These are phyloP conservation scores for Stictocephala bisonia DNA, from an alignment of 2,888 invertebrate species.

Conservation along the genomic window DNA sequence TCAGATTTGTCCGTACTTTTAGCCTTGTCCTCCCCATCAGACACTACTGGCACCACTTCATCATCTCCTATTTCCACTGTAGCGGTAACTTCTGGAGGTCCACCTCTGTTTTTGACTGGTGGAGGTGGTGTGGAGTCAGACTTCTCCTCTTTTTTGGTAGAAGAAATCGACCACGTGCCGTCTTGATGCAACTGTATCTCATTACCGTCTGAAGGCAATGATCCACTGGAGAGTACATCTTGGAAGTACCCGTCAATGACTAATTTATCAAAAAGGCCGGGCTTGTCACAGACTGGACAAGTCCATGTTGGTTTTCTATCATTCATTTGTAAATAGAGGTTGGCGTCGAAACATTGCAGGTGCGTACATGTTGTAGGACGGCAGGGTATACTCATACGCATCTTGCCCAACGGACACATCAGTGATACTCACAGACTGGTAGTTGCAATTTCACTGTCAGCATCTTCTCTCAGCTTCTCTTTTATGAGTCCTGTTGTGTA, in stretches of 20 bases:
- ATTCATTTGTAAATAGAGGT: slow-evolving; percentile 96
- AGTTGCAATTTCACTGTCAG: slow-evolving; percentile 95
- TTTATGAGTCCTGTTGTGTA: slow-evolving; percentile 91
- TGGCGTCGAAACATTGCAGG: slow-evolving; percentile 98
- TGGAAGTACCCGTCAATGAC: slow-evolving; percentile 94
- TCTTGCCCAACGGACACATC: slow-evolving; percentile 93
- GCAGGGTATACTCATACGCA: slow-evolving; percentile 91
- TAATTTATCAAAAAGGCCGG: slow-evolving; percentile 89
- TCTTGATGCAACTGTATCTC: slow-evolving; percentile 88
- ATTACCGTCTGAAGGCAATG: slow-evolving; percentile 76
- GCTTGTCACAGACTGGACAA: slow-evolving; percentile 97
- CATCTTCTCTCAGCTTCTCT: slow-evolving; percentile 91
- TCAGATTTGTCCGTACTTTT: too few relatives aligned
- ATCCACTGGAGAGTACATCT: slow-evolving; percentile 80
- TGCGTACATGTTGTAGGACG: slow-evolving; percentile 93
- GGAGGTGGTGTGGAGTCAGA: slow-evolving; percentile 21
- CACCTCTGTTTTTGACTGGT: slow-evolving; percentile 47
- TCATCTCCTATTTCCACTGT: slow-evolving; percentile 36
- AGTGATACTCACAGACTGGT: slow-evolving; percentile 93
- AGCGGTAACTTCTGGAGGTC: slow-evolving; percentile 15
- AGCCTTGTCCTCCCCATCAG: too few relatives aligned
- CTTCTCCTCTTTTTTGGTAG: slow-evolving; percentile 36
- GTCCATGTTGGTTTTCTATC: slow-evolving; percentile 98
- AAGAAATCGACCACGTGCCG: slow-evolving; percentile 80
- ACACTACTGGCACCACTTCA: too few relatives aligned